Base-by-base conservation (phyloP, 2,888 invertebrate species). In the Digitonthophagus gazella region DNA sequence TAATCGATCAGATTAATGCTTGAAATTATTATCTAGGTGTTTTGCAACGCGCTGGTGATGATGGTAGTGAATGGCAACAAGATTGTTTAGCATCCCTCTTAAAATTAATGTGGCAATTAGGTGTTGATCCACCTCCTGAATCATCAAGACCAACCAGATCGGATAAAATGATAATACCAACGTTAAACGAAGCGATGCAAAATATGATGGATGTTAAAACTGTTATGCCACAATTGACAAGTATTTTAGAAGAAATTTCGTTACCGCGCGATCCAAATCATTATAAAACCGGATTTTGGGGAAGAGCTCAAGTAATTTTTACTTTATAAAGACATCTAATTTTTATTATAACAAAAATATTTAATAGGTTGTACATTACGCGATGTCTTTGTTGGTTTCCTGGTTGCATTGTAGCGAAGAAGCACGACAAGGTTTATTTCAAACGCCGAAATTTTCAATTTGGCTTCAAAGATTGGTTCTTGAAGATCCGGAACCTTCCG, bases 221-320 rank as follows among this genome's bases (percentile, higher is more conserved):
- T 54, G 94, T 95, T 0, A 89, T 96, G 80, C 89, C 92, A 61
- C 88, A 95, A 71, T 84, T 97, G 71, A 94, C 95, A 74, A 93
- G 92, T 72, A 95, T 97, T 78, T 83, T 97, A 20, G 92, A 93
- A 77, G 95, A 96, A 81, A 95, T 95, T 65, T 91, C 95, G 11
- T 84, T 92, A 72, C 88, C 93, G 1, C 87, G 91, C 77, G 91
- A 93, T 81, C 90, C 91, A 0, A 91, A 93, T 77, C 93, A 93
- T 73, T 93, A 95, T 77, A 93, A 95, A 81, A 95, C 96, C 69
- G 96, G 96, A 3, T 92, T 96, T 75, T 96, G 96, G 91, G 96
- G 96, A 1, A 86, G 96, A 74, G 93, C 96, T 0, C 96, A 96
- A 83, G 91, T 90, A 73, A 74, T 64, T 56, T 71, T 66, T 16